Percentiles rank a stretch among this genome's conserved stretches.
Conservation (phyloP, 2,888 invertebrate genomes). For the Folsomia manolachei region DNA sequence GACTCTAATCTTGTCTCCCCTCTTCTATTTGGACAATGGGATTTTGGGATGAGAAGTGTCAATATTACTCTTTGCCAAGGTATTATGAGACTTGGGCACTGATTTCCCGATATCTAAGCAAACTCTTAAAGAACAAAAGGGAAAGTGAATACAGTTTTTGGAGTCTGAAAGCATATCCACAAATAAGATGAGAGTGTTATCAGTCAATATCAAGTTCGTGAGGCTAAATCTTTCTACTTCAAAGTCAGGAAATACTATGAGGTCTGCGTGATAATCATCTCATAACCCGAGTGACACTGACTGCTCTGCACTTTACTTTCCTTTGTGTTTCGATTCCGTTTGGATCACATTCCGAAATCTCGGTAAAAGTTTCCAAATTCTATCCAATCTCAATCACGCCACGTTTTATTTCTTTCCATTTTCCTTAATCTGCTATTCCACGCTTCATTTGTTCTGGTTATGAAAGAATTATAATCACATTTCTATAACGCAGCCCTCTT, state of each 20-base stretch:
- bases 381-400: background rate
- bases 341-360: background rate
- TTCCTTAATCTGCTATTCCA: too few relatives aligned
- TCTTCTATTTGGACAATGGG: background rate
- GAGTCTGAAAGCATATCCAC: background rate
- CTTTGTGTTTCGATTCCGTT: background rate
- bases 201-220: too few relatives aligned
- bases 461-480: background rate
- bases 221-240: too few relatives aligned
- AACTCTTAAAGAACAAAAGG: background rate
- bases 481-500: background rate
- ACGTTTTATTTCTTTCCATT: background rate
- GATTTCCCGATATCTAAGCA: background rate
- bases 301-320: background rate
- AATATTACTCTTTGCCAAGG: too few relatives aligned
- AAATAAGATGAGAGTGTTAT: background rate
- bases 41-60: background rate
- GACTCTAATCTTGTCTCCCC: background rate
- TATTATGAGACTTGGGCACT: background rate
- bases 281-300: background rate
- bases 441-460: too few relatives aligned
- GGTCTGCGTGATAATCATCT: background rate
- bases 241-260: background rate
- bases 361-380: background rate
- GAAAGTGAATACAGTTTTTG: background rate